Evolutionary conservation across 2,113 vertebrate genomes (phyloP).

Genomic region (Solea senegalensis): DNA sequence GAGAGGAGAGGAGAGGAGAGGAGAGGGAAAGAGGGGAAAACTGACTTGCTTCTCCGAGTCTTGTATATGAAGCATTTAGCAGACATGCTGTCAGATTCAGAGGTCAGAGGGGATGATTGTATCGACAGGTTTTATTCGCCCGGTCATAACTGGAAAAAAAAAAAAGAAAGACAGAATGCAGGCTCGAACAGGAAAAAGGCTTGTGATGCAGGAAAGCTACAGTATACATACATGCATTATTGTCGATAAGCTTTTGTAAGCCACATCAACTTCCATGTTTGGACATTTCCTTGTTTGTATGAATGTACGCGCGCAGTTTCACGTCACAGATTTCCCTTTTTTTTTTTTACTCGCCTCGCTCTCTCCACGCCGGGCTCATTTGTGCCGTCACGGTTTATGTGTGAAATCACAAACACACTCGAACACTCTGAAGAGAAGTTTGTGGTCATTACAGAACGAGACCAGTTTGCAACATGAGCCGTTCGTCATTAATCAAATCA

Average conservation of each 20-base stretch:
- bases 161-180: constrained; percentile 52
- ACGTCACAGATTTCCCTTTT: neutral
- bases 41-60: constrained; percentile 30
- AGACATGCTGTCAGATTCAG: constrained; percentile 66
- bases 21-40: constrained; percentile 12
- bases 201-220: constrained; percentile 39
- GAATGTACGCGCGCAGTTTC: neutral
- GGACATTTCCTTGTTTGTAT: neutral
- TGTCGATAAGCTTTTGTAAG: too few species aligned
- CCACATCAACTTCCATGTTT: neutral
- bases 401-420: constrained; percentile 7
- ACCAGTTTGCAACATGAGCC: constrained; percentile 3
- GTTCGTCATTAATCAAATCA: constrained; percentile 29
- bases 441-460: constrained; percentile 10
- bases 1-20: neutral
- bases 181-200: constrained; percentile 33
- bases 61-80: constrained; percentile 58
- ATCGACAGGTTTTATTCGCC: constrained; percentile 63
- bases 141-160: constrained; percentile 38
- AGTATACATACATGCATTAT: constrained; percentile 16
- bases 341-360: neutral
- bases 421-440: neutral
- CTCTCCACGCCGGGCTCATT: constrained; percentile 31
- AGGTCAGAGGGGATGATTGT: constrained; percentile 67
- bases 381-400: constrained; percentile 39